A percentile compares a stretch with the other conserved stretches of the same genome.
phyloP scores from a whole-genome alignment of 2,113 vertebrate genomes.

The Morone chrysops region DNA sequence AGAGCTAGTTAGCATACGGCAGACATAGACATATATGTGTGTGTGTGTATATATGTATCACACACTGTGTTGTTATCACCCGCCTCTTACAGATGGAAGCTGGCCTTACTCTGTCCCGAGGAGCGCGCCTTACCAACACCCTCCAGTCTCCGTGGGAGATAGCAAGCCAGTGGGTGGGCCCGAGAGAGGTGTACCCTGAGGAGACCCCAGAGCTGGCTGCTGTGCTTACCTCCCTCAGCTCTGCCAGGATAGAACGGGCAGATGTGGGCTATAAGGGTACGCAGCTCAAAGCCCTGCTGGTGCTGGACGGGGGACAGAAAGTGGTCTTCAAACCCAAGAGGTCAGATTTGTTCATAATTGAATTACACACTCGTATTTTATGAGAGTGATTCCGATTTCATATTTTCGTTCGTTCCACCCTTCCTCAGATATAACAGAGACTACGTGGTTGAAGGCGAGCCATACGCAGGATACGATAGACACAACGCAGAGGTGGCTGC shows the following conservation, averaged over 20 bases:
- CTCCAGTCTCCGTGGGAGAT: slow-evolving; percentile 99
- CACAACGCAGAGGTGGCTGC: slow-evolving; percentile 98
- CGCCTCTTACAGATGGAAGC: slow-evolving; percentile 86
- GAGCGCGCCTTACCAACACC: slow-evolving; percentile 92
- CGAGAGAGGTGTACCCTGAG: slow-evolving; percentile 96
- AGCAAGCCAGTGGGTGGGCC: slow-evolving; percentile 97
- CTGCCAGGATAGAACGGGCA: slow-evolving; percentile 91
- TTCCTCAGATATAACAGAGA: slow-evolving; percentile 90
- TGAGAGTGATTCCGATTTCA: background rate
- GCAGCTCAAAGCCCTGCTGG: slow-evolving; percentile 94
- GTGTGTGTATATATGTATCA: background rate
- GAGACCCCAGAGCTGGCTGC: slow-evolving; percentile 97
- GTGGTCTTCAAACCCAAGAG: slow-evolving; percentile 99
- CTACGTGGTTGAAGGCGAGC: slow-evolving; percentile 95
- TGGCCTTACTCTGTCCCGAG: slow-evolving; percentile 87
- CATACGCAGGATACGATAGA: slow-evolving; percentile 95
- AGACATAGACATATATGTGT: background rate
- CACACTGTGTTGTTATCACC: background rate
- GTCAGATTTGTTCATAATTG: slow-evolving; percentile 73
- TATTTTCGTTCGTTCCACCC: background rate
- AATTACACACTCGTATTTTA: background rate
- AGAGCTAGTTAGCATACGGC: background rate
- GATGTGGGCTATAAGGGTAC: slow-evolving; percentile 98
- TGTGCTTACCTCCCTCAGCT: slow-evolving; percentile 91
- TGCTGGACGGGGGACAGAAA: slow-evolving; percentile 97